Conservation (phyloP, 2,797 vertebrate species). For the Micromesistius poutassou region DNA sequence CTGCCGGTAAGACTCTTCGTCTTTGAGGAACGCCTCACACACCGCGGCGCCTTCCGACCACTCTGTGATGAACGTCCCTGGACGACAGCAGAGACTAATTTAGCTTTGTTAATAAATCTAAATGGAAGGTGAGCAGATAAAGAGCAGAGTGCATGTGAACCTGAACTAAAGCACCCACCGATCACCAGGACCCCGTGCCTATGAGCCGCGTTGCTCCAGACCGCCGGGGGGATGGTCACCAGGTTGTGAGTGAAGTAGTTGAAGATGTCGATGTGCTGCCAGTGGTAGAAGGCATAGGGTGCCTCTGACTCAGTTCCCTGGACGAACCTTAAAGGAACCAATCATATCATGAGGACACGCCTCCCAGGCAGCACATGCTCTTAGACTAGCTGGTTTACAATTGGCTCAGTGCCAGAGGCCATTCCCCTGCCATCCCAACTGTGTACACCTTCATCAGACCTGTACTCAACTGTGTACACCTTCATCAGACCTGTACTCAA, state of each 20-base stretch:
- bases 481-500: neutral
- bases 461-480: neutral
- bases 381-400: neutral
- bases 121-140: neutral
- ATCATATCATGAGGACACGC: neutral
- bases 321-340: conserved; percentile 75
- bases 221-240: conserved; percentile 86
- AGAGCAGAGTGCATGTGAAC: neutral
- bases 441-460: neutral
- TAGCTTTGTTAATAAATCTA: neutral
- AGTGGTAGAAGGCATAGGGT: conserved; percentile 92
- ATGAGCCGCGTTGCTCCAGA: conserved; percentile 91
- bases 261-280: conserved; percentile 90
- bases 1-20: conserved; percentile 67
- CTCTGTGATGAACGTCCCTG: conserved; percentile 95
- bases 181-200: conserved; percentile 83
- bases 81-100: conserved; percentile 8
- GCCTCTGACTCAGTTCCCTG: conserved; percentile 75
- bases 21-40: conserved; percentile 83
- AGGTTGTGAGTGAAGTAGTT: conserved; percentile 91
- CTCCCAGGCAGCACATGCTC: neutral
- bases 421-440: neutral
- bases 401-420: neutral
- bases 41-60: conserved; percentile 73
- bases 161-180: conserved; percentile 69